Evolutionary conservation across 30 jellyfish, hydroid and myxozoan species (phyloP).

Genomic region (Rhopilema esculentum): DNA sequence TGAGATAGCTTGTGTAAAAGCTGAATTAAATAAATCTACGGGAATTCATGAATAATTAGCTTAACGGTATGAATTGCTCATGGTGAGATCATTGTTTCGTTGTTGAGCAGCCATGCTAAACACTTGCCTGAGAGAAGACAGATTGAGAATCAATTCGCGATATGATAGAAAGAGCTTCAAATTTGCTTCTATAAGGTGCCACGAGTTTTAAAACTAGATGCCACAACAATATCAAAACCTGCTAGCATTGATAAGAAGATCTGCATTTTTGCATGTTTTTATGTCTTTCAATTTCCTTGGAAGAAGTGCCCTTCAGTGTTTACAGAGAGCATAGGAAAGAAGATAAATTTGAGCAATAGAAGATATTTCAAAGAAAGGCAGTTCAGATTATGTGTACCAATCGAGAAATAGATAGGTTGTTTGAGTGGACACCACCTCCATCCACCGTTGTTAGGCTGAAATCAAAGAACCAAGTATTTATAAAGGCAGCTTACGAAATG

Average conservation of each 20-base stretch:
- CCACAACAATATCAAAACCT: neutral
- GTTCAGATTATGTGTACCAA: neutral
- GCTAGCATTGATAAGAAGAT: neutral
- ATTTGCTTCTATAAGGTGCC: neutral
- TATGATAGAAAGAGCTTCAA: neutral
- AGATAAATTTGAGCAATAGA: neutral
- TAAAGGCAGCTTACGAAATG: neutral
- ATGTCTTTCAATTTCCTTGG: neutral
- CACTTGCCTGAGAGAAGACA: no score
- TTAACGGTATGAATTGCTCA: no score
- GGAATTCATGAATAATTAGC: neutral
- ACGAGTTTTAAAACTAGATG: no score
- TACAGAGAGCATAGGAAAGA: neutral
- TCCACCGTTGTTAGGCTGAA: neutral
- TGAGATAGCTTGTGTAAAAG: neutral
- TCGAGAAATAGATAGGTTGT: constrained; percentile 4
- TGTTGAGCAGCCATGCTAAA: no score
- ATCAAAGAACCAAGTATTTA: neutral
- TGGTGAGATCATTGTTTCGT: no score
- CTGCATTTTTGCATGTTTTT: neutral
- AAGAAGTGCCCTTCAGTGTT: neutral
- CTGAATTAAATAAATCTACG: neutral
- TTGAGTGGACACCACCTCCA: constrained; percentile 33
- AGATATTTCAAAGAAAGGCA: neutral
- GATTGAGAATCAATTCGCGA: neutral